Base-by-base conservation (phyloP, 2,797 vertebrate genomes). In the Crotalus adamanteus region DNA sequence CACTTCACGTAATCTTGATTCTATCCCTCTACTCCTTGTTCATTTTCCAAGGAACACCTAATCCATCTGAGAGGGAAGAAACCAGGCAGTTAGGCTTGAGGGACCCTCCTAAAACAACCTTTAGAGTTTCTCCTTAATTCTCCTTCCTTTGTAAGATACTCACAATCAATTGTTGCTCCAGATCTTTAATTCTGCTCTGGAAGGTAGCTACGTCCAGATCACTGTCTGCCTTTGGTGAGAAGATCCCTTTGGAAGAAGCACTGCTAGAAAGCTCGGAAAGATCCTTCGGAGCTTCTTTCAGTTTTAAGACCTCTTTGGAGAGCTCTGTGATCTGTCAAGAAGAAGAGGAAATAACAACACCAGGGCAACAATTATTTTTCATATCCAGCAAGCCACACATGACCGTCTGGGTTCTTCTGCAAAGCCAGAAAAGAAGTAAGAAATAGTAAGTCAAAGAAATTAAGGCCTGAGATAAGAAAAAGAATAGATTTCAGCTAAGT, bases 271-370 rank as follows among this genome's bases (percentile, higher is more conserved):
- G 60, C 51, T 97, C 97, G 0, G 98, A 98, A 88, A 98, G 97
- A 69, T 98, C 97, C 0, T 98, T 98, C 83, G 99, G 95, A 0
- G 98, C 98, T 96, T 99, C 99, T 94, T 99, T 99, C 65, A 99
- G 97, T 86, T 98, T 98, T 96, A 99, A 99, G 91, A 99, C 98
- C 93, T 99, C 99, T 92, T 99, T 99, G 11, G 99, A 99, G 92
- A 99, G 97, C 92, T 99, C 99, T 0, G 98, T 99, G 96, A 99
- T 99, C 99, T 99, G 97, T 14, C 2, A 69, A 6, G n/a, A 93
- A 55, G 7, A 12, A 25, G 89, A 4, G 86, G 16, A 1, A 61
- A 56, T 0, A 37, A 7, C 4, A 31, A 60, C 25, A 8, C 4
- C 31, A 13, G 28, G 37, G 14, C 42, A 22, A 18, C 14, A 18